Base-by-base conservation (phyloP, 23 tunicate species). In the Halocynthia aurantium region DNA sequence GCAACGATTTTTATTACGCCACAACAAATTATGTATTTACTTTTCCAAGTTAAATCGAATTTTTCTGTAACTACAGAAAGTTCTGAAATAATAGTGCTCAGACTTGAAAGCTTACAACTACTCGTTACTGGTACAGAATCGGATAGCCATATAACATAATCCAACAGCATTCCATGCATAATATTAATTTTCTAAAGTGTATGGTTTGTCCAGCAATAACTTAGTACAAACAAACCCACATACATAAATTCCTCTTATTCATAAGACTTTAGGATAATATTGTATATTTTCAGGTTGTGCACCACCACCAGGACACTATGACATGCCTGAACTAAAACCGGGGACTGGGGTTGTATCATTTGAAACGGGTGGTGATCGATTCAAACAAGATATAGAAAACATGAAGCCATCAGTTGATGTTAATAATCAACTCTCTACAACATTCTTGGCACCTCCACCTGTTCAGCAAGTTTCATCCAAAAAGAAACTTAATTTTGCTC, bases 251-350 rank as follows among this genome's bases (percentile, higher is more conserved):
- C 22, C 5, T 19, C 13, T 12, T 72, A 31, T 12, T 49, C 61
- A 44, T 5, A 72, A 19, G n/a, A 72, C 52, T 72, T 13, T 2
- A 12, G 2, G 10, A 4, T 44, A 20, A 71, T 11, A 12, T 78
- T 44, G n/a, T 71, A 70, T n/a, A 10, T 17, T 66, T 70, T 22
- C 50, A 88, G 93, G 76, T 18, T 67, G 53, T 62, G 96, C 64
- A 22, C 98, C 98, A 22, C 71, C 92, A 5, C 92, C 92, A 50
- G 92, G 98, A 10, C 82, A 82, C 11, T 92, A 92, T 81, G 40
- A 73, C 51, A 52, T 92, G 50, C 40, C 57, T 20, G 86, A 77
- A 7, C 8, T 54, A 2, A 31, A 60, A 19, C 70, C 74, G 0
- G 55, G 62, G 5, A 50, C 65, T 21, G 88, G 92, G 5, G 73